Conservation (phyloP, 2,113 vertebrate genomes). For the Lamprotornis superbus region DNA sequence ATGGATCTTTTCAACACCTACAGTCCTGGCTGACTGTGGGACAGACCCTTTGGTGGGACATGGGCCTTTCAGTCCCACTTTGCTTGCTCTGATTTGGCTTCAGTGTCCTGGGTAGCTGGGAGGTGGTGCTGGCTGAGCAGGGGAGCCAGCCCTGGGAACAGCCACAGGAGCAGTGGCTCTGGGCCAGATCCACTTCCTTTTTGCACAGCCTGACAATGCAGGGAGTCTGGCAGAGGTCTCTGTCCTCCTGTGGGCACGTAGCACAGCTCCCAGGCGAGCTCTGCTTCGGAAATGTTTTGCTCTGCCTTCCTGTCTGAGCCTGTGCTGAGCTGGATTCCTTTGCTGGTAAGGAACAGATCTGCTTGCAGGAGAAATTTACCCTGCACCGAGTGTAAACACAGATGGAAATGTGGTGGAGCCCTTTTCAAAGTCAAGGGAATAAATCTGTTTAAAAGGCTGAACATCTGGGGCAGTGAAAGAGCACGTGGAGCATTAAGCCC, state of each 20-base stretch:
- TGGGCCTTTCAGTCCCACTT: fast-evolving
- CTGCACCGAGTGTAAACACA: conserved; percentile 17
- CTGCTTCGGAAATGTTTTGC: background rate
- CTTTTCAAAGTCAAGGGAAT: conserved; percentile 23
- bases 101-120: background rate
- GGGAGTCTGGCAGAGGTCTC: conserved; percentile 1
- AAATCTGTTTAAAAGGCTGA: conserved; percentile 18
- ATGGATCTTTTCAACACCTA: background rate
- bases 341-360: conserved; percentile 27
- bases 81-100: background rate
- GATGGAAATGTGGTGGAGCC: conserved; percentile 20
- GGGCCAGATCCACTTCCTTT: conserved; percentile 7
- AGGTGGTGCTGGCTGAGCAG: background rate
- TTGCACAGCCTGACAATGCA: background rate
- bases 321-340: background rate
- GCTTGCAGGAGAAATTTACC: conserved; percentile 1
- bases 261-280: background rate
- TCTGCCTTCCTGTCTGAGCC: conserved; percentile 13
- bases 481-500: background rate
- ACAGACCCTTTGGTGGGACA: background rate
- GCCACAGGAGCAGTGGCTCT: background rate
- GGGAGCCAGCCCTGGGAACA: background rate
- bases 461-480: background rate
- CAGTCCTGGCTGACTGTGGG: background rate
- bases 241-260: background rate